Evolutionary conservation across 2,113 vertebrate genomes (phyloP), one percentile per base, ranked within the genome.

Genomic region (Tricholaema leucomelas): DNA sequence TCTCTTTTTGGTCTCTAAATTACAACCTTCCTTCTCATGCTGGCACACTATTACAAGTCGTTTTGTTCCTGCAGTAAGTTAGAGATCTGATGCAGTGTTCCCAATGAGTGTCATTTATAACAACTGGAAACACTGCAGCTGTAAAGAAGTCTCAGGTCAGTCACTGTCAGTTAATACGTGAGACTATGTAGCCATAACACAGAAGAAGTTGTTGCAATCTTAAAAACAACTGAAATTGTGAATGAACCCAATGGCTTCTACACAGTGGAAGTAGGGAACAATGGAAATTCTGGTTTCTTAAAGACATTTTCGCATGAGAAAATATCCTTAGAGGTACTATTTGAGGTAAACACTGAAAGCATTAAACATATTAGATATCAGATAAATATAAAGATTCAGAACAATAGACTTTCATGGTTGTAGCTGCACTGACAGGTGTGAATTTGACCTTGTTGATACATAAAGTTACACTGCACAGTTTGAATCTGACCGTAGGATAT

Each of bases 1-100:
- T 83, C 54, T 76, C 88, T 84, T 94, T 94, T 91, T 94, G 86
- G 90, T 84, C 56, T 78, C 86, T 78, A 92, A 94, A 95, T 92
- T 95, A 91, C 60, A 96, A 83, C 65, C 44, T 90, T 84, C 90
- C 50, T 88, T 27, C 44, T 81, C 65, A n/a, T 9, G 7, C 83
- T 95, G 85, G 88, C 92, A 87, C 70, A 36, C 77, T 83, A 27
- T 86, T 81, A 91, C 81, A 58, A 81, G 50, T 86, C 74, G 89
- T 89, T 93, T 91, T 87, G 79, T 91, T 93, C 87, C 72, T 80
- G 67, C 79, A 77, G 20, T 63, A 91, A 76, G 81, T 58, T 54
- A 40, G 25, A 76, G 50, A 73, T 84, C 40, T 36, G 55, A 84
- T 20, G 71, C 63, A 56, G 76, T 15, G 28, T 36, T 90, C 65